Conservation (phyloP, 2,113 vertebrate genomes). For the Naja naja region DNA sequence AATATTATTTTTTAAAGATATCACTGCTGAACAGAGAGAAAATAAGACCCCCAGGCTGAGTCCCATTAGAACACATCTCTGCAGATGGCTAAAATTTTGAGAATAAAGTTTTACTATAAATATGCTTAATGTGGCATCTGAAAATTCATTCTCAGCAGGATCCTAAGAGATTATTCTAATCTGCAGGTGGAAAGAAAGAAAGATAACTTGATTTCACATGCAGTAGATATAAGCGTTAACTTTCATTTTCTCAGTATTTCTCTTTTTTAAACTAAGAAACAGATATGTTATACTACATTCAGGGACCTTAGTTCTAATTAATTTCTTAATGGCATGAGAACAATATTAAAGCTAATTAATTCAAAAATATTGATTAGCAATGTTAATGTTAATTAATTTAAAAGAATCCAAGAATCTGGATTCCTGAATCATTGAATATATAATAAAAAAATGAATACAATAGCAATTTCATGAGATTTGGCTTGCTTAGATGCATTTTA, state of each 20-base stretch:
- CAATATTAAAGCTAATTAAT: slow-evolving; percentile 39
- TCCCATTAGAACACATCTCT: slow-evolving; percentile 30
- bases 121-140: slow-evolving; percentile 54
- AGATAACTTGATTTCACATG: slow-evolving; percentile 44
- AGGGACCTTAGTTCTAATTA: slow-evolving; percentile 52
- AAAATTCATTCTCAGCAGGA: slow-evolving; percentile 53
- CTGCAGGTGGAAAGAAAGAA: slow-evolving; percentile 53
- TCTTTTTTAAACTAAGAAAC: slow-evolving; percentile 23
- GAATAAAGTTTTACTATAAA: slow-evolving; percentile 47
- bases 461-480: not conserved
- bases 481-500: not conserved
- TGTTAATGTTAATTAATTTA: slow-evolving; percentile 39
- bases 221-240: slow-evolving; percentile 49
- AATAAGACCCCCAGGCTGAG: slow-evolving; percentile 40
- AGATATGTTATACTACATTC: slow-evolving; percentile 26
- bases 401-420: not conserved
- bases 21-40: slow-evolving; percentile 13
- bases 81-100: slow-evolving; percentile 37
- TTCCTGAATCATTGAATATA: slow-evolving; percentile 35
- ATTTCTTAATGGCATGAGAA: slow-evolving; percentile 39
- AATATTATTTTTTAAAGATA: slow-evolving; percentile 43
- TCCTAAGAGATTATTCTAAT: slow-evolving; percentile 58
- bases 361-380: slow-evolving; percentile 40
- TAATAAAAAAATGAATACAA: slow-evolving; percentile 27
- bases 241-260: not conserved